Evolutionary conservation across 2,113 vertebrate species (phyloP).

Genomic region (Phainopepla nitens): DNA sequence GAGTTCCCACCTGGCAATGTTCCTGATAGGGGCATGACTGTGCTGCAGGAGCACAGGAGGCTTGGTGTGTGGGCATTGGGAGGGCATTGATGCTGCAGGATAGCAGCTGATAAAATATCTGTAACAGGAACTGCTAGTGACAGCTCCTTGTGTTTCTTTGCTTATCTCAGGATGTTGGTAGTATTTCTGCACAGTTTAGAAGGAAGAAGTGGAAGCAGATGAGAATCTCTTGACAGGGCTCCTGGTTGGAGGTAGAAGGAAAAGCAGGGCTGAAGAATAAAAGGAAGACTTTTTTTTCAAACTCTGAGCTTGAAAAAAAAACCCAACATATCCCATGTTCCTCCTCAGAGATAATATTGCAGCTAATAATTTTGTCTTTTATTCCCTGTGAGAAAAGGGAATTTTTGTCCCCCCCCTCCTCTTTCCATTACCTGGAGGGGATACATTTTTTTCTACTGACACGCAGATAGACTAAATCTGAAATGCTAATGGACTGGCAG

Average conservation of each 20-base stretch:
- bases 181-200: conserved; percentile 54
- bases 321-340: neutral
- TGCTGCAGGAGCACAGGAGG: neutral
- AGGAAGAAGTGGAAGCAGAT: conserved; percentile 56
- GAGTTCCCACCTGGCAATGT: neutral
- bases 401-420: neutral
- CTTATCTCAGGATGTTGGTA: conserved; percentile 23
- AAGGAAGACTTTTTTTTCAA: neutral
- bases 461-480: conserved; percentile 48
- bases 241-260: conserved; percentile 28
- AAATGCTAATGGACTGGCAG: conserved; percentile 68
- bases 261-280: neutral
- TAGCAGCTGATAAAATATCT: neutral
- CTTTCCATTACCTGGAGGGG: conserved; percentile 54
- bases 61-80: rapidly evolving
- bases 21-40: neutral
- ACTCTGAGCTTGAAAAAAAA: conserved; percentile 18
- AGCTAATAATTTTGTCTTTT: conserved; percentile 32
- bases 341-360: conserved; percentile 17
- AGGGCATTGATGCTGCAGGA: neutral
- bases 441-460: neutral
- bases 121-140: neutral
- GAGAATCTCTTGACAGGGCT: conserved; percentile 21
- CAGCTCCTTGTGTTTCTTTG: neutral
- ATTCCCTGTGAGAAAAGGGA: conserved; percentile 15